phyloP scores from a whole-genome alignment of 2,888 invertebrate genomes.

The Heliconius charithonia region DNA sequence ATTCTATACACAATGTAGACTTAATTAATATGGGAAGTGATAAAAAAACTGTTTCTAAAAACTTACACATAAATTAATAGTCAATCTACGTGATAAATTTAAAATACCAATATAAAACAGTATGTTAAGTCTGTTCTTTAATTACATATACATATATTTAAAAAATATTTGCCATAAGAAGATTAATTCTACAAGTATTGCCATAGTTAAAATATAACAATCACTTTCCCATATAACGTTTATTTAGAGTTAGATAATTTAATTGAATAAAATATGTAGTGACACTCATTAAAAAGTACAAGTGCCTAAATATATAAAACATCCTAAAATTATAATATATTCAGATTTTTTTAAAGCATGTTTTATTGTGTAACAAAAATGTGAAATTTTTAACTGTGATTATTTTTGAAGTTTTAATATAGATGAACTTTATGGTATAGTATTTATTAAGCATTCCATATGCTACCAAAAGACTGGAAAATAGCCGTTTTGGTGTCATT shows the following conservation, averaged over 20 bases:
- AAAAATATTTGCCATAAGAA: not conserved
- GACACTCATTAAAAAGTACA: conserved; percentile 32
- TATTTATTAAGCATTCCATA: conserved; percentile 40
- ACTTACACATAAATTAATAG: not conserved
- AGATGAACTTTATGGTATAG: conserved; percentile 28
- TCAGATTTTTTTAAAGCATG: conserved; percentile 14
- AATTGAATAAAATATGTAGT: conserved; percentile 22
- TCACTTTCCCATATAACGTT: conserved; percentile 22
- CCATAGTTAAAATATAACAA: conserved; percentile 30
- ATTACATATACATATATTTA: not conserved
- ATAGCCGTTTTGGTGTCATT: conserved; percentile 40
- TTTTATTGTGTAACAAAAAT: conserved; percentile 31
- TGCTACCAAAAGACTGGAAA: conserved; percentile 48
- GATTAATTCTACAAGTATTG: conserved; percentile 17
- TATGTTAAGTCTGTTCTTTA: not conserved
- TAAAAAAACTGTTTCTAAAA: conserved; percentile 2
- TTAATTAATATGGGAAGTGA: conserved; percentile 47
- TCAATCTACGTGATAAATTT: not conserved
- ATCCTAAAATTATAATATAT: conserved; percentile 9
- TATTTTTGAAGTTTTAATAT: conserved; percentile 35
- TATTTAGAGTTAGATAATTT: conserved; percentile 13
- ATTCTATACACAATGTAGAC: conserved; percentile 56
- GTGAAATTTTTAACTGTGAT: conserved; percentile 49
- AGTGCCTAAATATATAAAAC: conserved; percentile 33
- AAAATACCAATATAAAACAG: not conserved